Evolutionary conservation across 2,797 vertebrate species (phyloP).

Genomic region (Sebastes goodei): DNA sequence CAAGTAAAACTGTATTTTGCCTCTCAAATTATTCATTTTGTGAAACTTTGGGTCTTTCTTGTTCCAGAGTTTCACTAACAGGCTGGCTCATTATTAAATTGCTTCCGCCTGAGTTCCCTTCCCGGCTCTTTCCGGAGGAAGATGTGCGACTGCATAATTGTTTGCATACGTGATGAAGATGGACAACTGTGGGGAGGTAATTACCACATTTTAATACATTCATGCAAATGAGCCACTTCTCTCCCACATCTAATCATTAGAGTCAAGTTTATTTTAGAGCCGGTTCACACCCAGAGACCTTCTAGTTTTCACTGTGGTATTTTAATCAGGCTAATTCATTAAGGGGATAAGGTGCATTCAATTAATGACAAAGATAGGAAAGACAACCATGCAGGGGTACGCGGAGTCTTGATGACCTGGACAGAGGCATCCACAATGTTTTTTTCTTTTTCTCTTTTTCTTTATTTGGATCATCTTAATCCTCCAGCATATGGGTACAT

Average conservation of each 20-base stretch:
- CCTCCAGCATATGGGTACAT: neutral
- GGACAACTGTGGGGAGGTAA: neutral
- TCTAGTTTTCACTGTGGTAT: neutral
- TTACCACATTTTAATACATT: slow-evolving; percentile 11
- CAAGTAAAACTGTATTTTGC: neutral
- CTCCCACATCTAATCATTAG: neutral
- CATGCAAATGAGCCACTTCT: slow-evolving; percentile 11
- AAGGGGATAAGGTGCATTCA: neutral
- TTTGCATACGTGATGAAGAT: slow-evolving; percentile 4
- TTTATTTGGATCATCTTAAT: neutral
- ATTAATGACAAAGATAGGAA: neutral
- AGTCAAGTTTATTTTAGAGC: neutral
- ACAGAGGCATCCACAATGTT: neutral
- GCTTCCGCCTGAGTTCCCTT: neutral
- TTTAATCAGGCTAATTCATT: slow-evolving; percentile 1
- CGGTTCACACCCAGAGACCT: neutral
- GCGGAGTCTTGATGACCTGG: neutral
- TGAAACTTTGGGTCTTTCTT: neutral
- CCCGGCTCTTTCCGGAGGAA: neutral
- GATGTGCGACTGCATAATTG: neutral
- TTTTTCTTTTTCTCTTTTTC: neutral
- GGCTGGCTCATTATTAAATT: neutral
- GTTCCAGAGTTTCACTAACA: neutral
- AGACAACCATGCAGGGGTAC: neutral
- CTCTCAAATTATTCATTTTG: neutral